phyloP scores from a whole-genome alignment of 2,797 vertebrate genomes.

The Micromesistius poutassou region DNA sequence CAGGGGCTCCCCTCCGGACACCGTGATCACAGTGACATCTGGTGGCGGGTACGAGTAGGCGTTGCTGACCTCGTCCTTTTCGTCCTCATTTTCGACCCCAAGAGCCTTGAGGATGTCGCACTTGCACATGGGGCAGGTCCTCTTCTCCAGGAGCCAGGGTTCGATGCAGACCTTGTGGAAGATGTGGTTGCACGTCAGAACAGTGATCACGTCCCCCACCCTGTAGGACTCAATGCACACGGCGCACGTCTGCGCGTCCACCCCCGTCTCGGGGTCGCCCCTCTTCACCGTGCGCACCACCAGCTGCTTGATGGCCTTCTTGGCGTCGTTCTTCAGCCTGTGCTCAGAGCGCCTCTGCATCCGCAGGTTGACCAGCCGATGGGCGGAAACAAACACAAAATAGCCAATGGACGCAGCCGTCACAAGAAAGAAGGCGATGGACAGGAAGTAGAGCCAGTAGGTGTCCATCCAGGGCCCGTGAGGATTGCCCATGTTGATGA shows the following conservation, averaged over 20 bases:
- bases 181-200: constrained; percentile 90
- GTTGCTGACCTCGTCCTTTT: constrained; percentile 28
- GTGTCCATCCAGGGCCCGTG: constrained; percentile 80
- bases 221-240: constrained; percentile 91
- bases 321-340: constrained; percentile 80
- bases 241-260: constrained; percentile 82
- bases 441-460: constrained; percentile 90
- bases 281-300: constrained; percentile 81
- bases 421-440: constrained; percentile 87
- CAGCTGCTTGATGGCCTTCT: constrained; percentile 82
- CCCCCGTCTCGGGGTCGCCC: constrained; percentile 81
- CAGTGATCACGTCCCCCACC: constrained; percentile 82
- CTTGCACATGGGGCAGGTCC: constrained; percentile 96
- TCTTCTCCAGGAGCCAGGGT: constrained; percentile 89
- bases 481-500: constrained; percentile 76
- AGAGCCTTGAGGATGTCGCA: constrained; percentile 89
- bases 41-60: constrained; percentile 31
- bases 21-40: constrained; percentile 68
- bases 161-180: constrained; percentile 93
- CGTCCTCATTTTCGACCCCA: constrained; percentile 75
- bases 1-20: constrained; percentile 46
- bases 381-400: constrained; percentile 85
- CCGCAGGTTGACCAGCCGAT: constrained; percentile 75
- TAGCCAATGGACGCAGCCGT: constrained; percentile 85
- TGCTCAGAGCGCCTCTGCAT: constrained; percentile 73